Base-by-base conservation (phyloP, 1,140 invertebrate species). In the Mycetomoellerius zeteki region DNA sequence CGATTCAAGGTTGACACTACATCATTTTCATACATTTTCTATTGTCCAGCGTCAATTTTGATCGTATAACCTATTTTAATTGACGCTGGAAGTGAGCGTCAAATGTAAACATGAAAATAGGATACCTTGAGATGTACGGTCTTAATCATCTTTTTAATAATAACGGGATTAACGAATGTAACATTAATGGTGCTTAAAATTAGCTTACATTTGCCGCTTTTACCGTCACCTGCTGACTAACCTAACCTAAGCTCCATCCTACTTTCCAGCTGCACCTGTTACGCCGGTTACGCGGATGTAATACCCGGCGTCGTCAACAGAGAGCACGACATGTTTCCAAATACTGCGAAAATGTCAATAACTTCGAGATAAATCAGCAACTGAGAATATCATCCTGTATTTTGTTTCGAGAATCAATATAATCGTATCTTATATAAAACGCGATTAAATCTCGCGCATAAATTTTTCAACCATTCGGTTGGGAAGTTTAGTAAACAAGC, bases 321-420 rank as follows among this genome's bases (percentile, higher is more conserved):
- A 89, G 75, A 64, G 73, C 85, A 54, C n/a, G 6, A 21, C 80
- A 27, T 56, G 58, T n/a, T 24, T 43, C 60, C 24, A 24, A 75
- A 60, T 27, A 56, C 12, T 10, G 24, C 16, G 73, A 89, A 89
- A 92, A 92, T 88, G 77, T 92, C 91, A 92, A 92, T 92, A 92
- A 86, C 78, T 88, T 43, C 12, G 50, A 86, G 71, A 85, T 88
- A 89, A 92, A 76, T 89, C 60, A 89, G 50, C 60, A 89, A 90
- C 77, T 75, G 43, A 86, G 58, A 64, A 24, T 58, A 71, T 14
- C 33, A 43, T 81, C 52, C 10, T 3, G 30, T 43, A 54, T 5
- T 16, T 14, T 14, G 8, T 80, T 80, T 71, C 19, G 10, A n/a
- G 54, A 89, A 72, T 3, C 43, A 27, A 43, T 62, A 10, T 33